phyloP scores from a whole-genome alignment of 2,888 invertebrate species.

The Leistus spinibarbis region DNA sequence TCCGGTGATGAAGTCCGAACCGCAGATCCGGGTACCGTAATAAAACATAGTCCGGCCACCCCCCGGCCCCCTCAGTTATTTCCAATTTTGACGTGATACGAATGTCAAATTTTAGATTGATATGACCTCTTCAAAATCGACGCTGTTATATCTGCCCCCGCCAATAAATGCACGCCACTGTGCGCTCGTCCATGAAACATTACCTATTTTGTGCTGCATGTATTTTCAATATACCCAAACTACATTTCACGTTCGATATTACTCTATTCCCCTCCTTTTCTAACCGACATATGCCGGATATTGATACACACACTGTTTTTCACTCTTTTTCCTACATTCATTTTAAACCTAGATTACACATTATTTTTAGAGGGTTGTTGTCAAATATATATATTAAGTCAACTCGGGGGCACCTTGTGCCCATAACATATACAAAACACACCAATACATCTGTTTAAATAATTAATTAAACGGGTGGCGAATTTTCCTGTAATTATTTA shows the following conservation, averaged over 20 bases:
- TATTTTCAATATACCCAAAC: constrained; percentile 29
- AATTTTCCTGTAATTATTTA: too few species aligned
- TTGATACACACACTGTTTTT: background rate
- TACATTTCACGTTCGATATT: background rate
- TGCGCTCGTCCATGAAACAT: constrained; percentile 30
- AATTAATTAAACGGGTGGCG: too few species aligned
- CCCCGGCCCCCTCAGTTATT: constrained; percentile 43
- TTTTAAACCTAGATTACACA: too few species aligned
- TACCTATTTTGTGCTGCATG: constrained; percentile 32
- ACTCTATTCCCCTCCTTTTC: background rate
- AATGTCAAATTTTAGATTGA: constrained; percentile 55
- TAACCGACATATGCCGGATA: background rate
- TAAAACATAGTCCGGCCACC: constrained; percentile 44
- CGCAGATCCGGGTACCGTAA: constrained; percentile 19
- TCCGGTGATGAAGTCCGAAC: background rate
- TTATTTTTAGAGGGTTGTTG: too few species aligned
- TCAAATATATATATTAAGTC: too few species aligned
- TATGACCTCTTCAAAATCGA: constrained; percentile 42
- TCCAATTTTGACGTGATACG: constrained; percentile 51
- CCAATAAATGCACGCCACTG: constrained; percentile 13
- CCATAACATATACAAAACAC: too few species aligned
- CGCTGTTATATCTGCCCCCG: background rate
- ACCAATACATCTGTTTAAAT: too few species aligned
- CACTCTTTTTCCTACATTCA: too few species aligned
- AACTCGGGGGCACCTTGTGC: too few species aligned